Evolutionary conservation across 2,888 invertebrate genomes (phyloP).

Genomic region (Thera britannica): DNA sequence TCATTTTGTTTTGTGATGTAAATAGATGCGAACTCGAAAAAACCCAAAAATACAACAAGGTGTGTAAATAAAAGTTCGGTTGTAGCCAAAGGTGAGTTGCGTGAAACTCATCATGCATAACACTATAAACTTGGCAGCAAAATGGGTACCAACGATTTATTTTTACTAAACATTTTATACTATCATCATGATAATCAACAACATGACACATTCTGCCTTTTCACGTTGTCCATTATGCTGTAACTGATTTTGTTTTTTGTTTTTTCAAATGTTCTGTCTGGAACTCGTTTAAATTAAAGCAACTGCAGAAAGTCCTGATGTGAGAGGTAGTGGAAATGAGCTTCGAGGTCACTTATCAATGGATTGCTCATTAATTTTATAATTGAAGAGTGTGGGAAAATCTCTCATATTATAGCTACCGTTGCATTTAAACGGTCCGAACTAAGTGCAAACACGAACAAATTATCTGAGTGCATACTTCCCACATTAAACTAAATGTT

Average conservation of each 20-base stretch:
- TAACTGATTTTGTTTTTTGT: too few species aligned
- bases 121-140: constrained; percentile 24
- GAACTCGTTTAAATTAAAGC: neutral
- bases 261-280: too few species aligned
- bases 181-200: neutral
- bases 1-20: too few species aligned
- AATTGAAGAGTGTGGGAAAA: constrained; percentile 12
- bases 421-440: constrained; percentile 10
- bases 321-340: neutral
- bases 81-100: constrained; percentile 6
- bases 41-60: neutral
- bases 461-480: constrained; percentile 15
- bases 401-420: constrained; percentile 6
- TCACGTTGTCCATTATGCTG: too few species aligned
- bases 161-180: neutral
- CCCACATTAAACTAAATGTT: constrained; percentile 13
- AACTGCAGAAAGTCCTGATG: neutral
- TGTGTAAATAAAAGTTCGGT: constrained; percentile 10
- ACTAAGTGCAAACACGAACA: constrained; percentile 22
- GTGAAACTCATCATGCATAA: constrained; percentile 22
- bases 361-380: constrained; percentile 18
- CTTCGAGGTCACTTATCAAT: constrained; percentile 1
- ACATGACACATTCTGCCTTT: too few species aligned
- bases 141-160: constrained; percentile 2
- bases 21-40: too few species aligned